Percentiles rank a stretch among this genome's conserved stretches.
Conservation (phyloP, 2,113 vertebrate genomes). For the Argyrosomus japonicus region DNA sequence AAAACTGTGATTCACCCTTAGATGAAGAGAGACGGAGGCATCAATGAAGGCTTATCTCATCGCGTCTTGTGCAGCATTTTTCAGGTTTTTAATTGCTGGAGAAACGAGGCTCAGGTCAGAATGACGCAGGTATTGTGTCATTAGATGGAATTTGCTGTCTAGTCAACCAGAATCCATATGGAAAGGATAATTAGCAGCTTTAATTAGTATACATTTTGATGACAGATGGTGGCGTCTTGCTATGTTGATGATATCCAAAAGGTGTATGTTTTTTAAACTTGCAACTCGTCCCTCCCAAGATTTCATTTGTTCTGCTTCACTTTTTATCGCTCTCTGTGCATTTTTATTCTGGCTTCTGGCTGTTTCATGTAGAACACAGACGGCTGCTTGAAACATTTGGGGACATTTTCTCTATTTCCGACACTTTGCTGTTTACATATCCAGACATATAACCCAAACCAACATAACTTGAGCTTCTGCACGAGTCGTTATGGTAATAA, state of each 20-base stretch:
- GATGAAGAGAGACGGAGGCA: slow-evolving; percentile 57
- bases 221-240: slow-evolving; percentile 48
- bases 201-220: slow-evolving; percentile 47
- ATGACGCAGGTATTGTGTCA: slow-evolving; percentile 45
- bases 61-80: slow-evolving; percentile 4
- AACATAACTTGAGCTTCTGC: slow-evolving; percentile 4
- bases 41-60: neutral
- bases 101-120: slow-evolving; percentile 38
- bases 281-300: neutral
- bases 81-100: slow-evolving; percentile 66
- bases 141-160: slow-evolving; percentile 33
- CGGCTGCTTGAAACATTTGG: neutral
- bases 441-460: neutral
- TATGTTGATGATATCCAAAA: slow-evolving; percentile 41
- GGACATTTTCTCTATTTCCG: slow-evolving; percentile 28
- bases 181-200: slow-evolving; percentile 54
- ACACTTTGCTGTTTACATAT: slow-evolving; percentile 33
- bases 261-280: slow-evolving; percentile 16
- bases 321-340: slow-evolving; percentile 12
- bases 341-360: slow-evolving; percentile 29
- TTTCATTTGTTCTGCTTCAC: slow-evolving; percentile 15
- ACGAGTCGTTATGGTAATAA: slow-evolving; percentile 23
- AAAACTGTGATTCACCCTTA: slow-evolving; percentile 21
- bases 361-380: slow-evolving; percentile 8
- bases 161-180: slow-evolving; percentile 43